These are phyloP conservation scores for Lepilemur ruficaudatus DNA, from an alignment of 2,797 vertebrate species.

Conservation along the genomic window DNA sequence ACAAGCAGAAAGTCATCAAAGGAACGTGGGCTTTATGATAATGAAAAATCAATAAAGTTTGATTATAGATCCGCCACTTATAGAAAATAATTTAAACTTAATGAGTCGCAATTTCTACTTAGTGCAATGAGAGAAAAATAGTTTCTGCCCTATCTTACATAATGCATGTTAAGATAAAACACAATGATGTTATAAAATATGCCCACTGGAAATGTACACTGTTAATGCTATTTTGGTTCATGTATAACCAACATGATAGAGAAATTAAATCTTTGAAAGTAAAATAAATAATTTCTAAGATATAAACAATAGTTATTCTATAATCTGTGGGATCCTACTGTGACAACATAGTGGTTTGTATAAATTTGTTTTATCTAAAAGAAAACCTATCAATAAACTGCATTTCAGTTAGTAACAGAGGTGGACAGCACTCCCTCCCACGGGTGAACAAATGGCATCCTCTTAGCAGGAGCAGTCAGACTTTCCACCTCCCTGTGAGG, in stretches of 20 bases:
- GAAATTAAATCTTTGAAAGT: not conserved
- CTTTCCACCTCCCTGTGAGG: rapidly evolving
- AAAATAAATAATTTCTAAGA: not conserved
- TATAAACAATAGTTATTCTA: not conserved
- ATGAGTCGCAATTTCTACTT: not conserved
- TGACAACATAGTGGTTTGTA: not conserved
- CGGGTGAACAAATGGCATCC: rapidly evolving
- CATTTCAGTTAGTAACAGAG: not conserved
- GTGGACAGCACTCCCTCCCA: rapidly evolving
- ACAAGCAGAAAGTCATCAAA: not conserved
- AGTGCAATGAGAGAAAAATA: rapidly evolving
- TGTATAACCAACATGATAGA: not conserved
- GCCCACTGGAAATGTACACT: rapidly evolving
- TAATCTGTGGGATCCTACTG: not conserved
- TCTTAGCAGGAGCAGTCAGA: rapidly evolving
- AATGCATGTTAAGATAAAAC: not conserved
- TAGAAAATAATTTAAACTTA: not conserved
- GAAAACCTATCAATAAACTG: not conserved
- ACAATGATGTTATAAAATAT: rapidly evolving
- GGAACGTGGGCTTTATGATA: not conserved
- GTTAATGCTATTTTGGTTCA: rapidly evolving
- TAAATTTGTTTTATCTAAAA: not conserved
- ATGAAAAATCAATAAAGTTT: not conserved
- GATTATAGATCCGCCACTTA: not conserved
- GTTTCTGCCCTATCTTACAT: rapidly evolving